Evolutionary conservation across 2,113 vertebrate species (phyloP), one percentile per base, ranked within the genome.

Genomic region (Megalops atlanticus): DNA sequence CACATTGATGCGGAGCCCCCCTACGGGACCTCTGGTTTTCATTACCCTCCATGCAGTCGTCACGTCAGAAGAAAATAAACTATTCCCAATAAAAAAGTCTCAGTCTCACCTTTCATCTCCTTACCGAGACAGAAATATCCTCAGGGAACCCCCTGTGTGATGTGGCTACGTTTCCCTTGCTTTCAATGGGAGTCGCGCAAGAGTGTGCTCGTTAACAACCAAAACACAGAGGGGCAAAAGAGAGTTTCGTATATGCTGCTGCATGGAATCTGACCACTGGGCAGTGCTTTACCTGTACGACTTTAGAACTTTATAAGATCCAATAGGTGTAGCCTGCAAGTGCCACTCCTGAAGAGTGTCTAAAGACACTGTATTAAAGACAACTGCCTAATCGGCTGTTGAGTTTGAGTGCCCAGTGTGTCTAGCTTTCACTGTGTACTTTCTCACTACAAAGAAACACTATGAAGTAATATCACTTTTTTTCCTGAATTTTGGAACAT

Each of bases 1-100:
- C 27, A 21, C 52, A 36, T 81, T 68, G 58, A 64, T 31, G n/a
- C 52, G 76, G 39, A 47, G 52, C 18, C 80, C 49, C 72, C 11
- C 15, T 35, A 31, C 39, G 73, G 73, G 18, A 24, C 45, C 31
- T 38, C 31, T 11, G 1, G 27, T 31, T 31, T 58, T 33, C 43
- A 33, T 74, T 52, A 43, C 33, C 41, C 74, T 27, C 38, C 11
- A 2, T 11, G 40, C 39, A 47, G 35, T 64, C 47, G 49, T 58
- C 43, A 80, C 64, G 33, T 47, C 12, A 79, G 21, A 78, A 58
- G 64, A 27, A 64, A 68, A 72, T 45, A 79, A 47, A 38, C 70
- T 39, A 21, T 16, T 16, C 21, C 14, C 70, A 39, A 40, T 74
- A 41, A n/a, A 74, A 73, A 45, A 39, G 31, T 12, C 72, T 40